phyloP scores from a whole-genome alignment of 2,888 invertebrate genomes.

The Sinotaia quadrata region DNA sequence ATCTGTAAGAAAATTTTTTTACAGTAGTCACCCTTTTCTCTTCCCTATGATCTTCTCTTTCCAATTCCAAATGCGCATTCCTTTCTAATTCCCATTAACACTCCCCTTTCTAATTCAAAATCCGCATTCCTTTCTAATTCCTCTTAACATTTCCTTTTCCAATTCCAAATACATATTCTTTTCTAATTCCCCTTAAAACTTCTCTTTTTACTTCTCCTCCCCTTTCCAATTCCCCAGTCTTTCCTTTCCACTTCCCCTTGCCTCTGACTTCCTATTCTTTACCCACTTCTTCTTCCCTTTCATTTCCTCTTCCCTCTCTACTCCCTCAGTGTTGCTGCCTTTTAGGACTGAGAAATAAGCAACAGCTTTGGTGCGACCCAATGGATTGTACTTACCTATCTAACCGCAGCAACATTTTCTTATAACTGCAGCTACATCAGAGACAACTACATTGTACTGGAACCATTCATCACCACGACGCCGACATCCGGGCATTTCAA shows the following conservation, averaged over 20 bases:
- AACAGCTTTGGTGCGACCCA: too few species aligned
- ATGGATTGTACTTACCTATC: too few species aligned
- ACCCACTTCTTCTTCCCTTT: neutral
- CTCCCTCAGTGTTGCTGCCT: neutral
- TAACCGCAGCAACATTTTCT: neutral
- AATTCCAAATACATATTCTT: neutral
- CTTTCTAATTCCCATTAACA: neutral
- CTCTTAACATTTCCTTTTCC: neutral
- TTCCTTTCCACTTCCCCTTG: neutral
- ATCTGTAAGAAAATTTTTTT: too few species aligned
- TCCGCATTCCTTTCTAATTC: neutral
- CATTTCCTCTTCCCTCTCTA: neutral
- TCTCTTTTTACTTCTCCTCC: neutral
- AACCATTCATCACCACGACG: neutral
- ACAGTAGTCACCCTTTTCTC: neutral
- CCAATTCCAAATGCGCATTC: neutral
- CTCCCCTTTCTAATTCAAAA: conserved; percentile 1
- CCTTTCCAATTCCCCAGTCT: neutral
- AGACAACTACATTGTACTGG: conserved; percentile 15
- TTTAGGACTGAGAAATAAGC: too few species aligned
- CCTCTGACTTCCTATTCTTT: neutral
- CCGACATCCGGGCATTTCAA: conserved; percentile 2
- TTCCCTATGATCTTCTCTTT: neutral
- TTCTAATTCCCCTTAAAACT: neutral
- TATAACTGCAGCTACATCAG: conserved; percentile 1